Evolutionary conservation across 2,888 invertebrate genomes (phyloP).

Genomic region (Nipponacmea schrenckii): DNA sequence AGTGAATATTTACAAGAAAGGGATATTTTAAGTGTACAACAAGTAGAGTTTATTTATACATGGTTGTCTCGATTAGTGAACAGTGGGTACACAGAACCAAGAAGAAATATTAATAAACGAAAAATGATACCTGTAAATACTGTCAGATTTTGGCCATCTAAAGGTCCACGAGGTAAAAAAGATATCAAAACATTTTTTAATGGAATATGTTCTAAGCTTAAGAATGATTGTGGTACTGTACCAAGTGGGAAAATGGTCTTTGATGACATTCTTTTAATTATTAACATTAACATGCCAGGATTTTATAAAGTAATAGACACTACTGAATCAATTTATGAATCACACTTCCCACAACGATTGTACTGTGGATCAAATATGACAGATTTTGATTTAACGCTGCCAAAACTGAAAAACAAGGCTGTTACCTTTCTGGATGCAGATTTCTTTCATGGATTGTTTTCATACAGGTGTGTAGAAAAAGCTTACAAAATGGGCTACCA

Average conservation of each 20-base stretch:
- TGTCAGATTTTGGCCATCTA: neutral
- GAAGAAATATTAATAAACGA: neutral
- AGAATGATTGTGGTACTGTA: neutral
- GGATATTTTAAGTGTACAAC: neutral
- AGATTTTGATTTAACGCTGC: neutral
- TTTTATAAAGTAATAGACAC: neutral
- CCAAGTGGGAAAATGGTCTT: neutral
- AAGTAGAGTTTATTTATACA: neutral
- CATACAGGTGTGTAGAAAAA: neutral
- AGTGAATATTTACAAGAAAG: neutral
- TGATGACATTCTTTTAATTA: neutral
- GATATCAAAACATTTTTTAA: neutral
- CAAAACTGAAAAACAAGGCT: neutral
- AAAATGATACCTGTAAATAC: neutral
- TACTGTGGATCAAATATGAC: slow-evolving; percentile 3
- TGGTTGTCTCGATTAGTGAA: neutral
- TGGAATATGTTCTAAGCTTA: neutral
- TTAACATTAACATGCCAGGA: neutral
- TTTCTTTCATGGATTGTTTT: neutral
- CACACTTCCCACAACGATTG: neutral
- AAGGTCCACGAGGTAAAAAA: neutral
- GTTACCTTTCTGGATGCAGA: neutral
- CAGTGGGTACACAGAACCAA: neutral
- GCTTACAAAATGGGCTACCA: neutral
- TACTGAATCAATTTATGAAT: neutral